Evolutionary conservation across 2,113 vertebrate species (phyloP), one percentile per base, ranked within the genome.

Genomic region (Isichthys henryi): DNA sequence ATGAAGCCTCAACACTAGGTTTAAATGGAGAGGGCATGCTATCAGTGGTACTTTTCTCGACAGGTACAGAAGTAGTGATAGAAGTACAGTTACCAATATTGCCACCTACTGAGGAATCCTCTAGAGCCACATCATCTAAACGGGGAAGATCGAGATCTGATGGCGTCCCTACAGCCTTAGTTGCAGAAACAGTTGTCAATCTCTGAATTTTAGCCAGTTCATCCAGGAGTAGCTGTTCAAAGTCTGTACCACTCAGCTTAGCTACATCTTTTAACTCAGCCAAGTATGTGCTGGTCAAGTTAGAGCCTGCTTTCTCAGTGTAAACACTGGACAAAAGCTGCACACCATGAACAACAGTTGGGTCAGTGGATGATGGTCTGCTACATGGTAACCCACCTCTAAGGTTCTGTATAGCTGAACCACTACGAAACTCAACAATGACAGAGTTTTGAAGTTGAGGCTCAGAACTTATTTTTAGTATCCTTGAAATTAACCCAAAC

Each of bases 381-480:
- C 23, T 62, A 15, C 77, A 89, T 23, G 74, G 74, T 85, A 84
- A 56, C 0, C 45, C 6, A 84, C 2, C 17, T 39, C 52, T n/a
- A 56, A 89, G 23, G 50, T 10, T 39, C 19, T 89, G 31, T 27
- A 89, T 27, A 43, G 88, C 88, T 84, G 39, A 31, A 15, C 50
- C n/a, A 43, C n/a, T 56, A 21, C 85, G 27, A 35, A 56, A 89
- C 19, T 84, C 88, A 85, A 89, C 88, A 46, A 89, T 89, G 43
- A 21, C 52, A 21, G 35, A 21, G 31, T n/a, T 46, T 10, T 85
- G 19, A 85, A 89, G 85, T 39, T 85, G n/a, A 52, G 23, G 11
- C 6, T 89, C 88, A 58, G 19, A 62, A 43, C 53, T 17, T 17
- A 89, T 39, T 43, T 53, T 31, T 19, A 85, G 15, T 53, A 89